Conservation (phyloP, 2,888 invertebrate genomes). For the Clitarchus hookeri region DNA sequence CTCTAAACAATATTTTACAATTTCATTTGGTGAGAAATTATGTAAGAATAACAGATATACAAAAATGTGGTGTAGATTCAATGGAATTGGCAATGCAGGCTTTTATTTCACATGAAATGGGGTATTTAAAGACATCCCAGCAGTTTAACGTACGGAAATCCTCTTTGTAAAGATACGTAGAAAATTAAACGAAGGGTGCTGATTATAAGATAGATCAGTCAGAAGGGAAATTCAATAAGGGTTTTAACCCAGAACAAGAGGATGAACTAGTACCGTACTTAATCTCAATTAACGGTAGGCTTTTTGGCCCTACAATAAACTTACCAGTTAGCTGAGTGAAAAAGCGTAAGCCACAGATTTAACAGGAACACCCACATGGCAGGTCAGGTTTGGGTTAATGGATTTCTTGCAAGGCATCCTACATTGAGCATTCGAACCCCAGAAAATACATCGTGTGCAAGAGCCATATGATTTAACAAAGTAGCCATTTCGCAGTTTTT, state of each 20-base stretch:
- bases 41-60: neutral
- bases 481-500: conserved; percentile 3
- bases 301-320: neutral
- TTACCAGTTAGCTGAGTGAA: neutral
- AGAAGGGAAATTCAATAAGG: neutral
- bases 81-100: neutral
- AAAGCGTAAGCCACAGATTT: neutral
- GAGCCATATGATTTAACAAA: neutral
- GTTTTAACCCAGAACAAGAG: neutral
- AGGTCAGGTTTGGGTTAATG: neutral
- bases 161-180: neutral
- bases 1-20: no score
- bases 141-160: neutral
- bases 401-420: neutral
- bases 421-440: conserved; percentile 16
- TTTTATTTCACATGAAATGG: neutral
- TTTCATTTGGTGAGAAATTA: neutral
- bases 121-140: neutral
- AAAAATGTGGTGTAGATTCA: neutral
- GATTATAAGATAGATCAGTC: neutral
- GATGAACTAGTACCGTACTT: neutral
- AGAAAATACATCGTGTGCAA: neutral
- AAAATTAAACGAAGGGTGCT: neutral
- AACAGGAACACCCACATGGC: neutral
- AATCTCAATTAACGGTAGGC: neutral